A percentile compares a stretch with the other conserved stretches of the same genome.
Conservation (phyloP, 2,797 vertebrate genomes). For the Taenioides sp. region DNA sequence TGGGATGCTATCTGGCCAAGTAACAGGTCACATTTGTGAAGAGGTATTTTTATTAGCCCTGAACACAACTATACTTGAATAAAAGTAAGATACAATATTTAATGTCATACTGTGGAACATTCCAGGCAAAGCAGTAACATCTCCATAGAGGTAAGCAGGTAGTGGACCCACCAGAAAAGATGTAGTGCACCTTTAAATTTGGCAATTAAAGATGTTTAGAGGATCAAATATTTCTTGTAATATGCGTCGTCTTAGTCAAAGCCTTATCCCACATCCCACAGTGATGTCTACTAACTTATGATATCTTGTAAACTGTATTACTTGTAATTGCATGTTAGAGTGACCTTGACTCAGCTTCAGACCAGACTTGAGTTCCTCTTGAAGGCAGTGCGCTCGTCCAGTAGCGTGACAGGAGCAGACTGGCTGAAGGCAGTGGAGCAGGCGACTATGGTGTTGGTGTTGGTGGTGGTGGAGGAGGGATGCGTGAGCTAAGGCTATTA, state of each 20-base stretch:
- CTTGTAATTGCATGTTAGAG: constrained; percentile 1
- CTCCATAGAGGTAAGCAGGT: neutral
- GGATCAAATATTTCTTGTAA: too few relatives aligned
- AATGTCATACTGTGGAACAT: too few relatives aligned
- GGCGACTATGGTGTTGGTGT: neutral
- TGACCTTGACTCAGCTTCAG: constrained; percentile 39
- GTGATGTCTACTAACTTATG: constrained; percentile 5
- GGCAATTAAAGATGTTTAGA: neutral
- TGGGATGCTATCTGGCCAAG: too few relatives aligned
- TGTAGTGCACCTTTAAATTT: neutral
- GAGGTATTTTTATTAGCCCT: too few relatives aligned
- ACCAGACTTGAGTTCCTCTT: constrained; percentile 51
- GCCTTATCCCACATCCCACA: constrained; percentile 14
- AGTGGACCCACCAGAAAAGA: neutral
- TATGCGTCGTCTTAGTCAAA: neutral
- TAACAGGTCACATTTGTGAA: too few relatives aligned
- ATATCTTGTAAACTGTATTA: constrained; percentile 13
- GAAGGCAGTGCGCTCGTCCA: constrained; percentile 56
- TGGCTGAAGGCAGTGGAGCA: constrained; percentile 55
- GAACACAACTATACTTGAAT: too few relatives aligned
- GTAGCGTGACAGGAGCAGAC: constrained; percentile 60
- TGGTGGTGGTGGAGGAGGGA: neutral
- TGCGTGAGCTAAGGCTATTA: constrained; percentile 43
- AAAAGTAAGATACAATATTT: too few relatives aligned
- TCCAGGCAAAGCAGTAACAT: neutral